Percentiles rank a stretch among this genome's conserved stretches.
phyloP scores from a whole-genome alignment of 2,797 vertebrate species.

The Pantherophis vulpinus region DNA sequence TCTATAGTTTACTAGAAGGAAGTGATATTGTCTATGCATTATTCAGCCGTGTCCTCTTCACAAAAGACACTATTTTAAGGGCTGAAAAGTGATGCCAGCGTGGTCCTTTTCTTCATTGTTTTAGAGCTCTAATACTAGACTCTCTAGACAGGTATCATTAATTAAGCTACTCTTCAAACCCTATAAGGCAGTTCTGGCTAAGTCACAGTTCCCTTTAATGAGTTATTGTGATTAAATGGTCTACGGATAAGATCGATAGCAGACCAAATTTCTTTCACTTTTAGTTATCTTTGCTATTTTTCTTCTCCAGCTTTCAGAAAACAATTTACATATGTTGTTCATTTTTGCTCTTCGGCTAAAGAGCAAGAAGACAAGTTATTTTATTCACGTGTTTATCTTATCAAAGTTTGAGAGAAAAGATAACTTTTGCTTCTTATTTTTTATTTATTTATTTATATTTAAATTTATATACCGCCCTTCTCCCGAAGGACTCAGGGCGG shows the following conservation, averaged over 20 bases:
- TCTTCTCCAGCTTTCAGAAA: neutral
- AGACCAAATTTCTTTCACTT: slow-evolving; percentile 4
- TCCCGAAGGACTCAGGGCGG: no score
- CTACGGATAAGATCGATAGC: slow-evolving; percentile 8
- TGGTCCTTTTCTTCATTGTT: slow-evolving; percentile 38
- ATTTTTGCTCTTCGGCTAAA: neutral
- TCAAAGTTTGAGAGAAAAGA: neutral
- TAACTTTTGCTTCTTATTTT: neutral
- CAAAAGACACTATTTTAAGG: slow-evolving; percentile 29
- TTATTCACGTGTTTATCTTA: neutral
- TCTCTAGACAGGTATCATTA: slow-evolving; percentile 17
- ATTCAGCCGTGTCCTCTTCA: slow-evolving; percentile 21
- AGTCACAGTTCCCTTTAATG: neutral
- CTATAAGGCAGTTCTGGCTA: slow-evolving; percentile 16
- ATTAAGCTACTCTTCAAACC: slow-evolving; percentile 33
- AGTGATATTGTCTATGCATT: slow-evolving; percentile 39
- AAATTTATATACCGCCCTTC: no score
- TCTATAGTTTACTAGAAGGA: slow-evolving; percentile 35
- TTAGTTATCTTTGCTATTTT: neutral
- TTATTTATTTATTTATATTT: no score
- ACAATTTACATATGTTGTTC: neutral
- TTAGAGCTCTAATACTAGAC: slow-evolving; percentile 12
- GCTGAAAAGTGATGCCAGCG: neutral
- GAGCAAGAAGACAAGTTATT: neutral
- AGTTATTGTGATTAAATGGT: slow-evolving; percentile 25